Percentiles rank a stretch among this genome's conserved stretches.
These are phyloP conservation scores for Amphipyra tragopoginis DNA, from an alignment of 2,888 invertebrate species.

Conservation along the genomic window DNA sequence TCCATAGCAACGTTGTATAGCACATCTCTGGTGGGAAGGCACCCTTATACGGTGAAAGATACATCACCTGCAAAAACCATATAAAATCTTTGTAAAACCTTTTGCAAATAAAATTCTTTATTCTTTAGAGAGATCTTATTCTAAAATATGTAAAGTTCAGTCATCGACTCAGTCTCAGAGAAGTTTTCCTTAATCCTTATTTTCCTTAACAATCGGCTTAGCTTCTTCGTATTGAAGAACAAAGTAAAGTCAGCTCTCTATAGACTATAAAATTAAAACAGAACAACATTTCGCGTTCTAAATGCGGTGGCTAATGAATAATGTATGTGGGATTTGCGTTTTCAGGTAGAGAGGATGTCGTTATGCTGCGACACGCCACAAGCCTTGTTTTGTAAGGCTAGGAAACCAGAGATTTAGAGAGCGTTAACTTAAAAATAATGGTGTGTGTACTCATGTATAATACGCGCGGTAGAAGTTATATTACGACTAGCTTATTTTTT, in stretches of 20 bases:
- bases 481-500: too few species aligned
- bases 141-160: neutral
- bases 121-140: too few species aligned
- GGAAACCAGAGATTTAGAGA: constrained; percentile 5
- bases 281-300: constrained; percentile 42
- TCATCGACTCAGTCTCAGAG: neutral
- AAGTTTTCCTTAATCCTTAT: neutral
- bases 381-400: constrained; percentile 37
- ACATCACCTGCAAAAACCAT: too few species aligned
- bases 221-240: constrained; percentile 6
- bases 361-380: constrained; percentile 56
- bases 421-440: too few species aligned
- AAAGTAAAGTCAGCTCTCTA: constrained; percentile 11
- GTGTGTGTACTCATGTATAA: too few species aligned
- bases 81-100: too few species aligned
- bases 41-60: too few species aligned
- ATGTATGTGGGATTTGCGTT: constrained; percentile 60
- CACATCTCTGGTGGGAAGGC: too few species aligned
- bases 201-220: neutral
- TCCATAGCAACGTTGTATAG: too few species aligned
- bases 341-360: constrained; percentile 54
- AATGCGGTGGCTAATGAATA: constrained; percentile 59
- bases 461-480: too few species aligned
- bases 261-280: constrained; percentile 52
- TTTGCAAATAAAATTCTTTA: too few species aligned